phyloP scores from a whole-genome alignment of 2,888 invertebrate species.

The Iphiclides podalirius region DNA sequence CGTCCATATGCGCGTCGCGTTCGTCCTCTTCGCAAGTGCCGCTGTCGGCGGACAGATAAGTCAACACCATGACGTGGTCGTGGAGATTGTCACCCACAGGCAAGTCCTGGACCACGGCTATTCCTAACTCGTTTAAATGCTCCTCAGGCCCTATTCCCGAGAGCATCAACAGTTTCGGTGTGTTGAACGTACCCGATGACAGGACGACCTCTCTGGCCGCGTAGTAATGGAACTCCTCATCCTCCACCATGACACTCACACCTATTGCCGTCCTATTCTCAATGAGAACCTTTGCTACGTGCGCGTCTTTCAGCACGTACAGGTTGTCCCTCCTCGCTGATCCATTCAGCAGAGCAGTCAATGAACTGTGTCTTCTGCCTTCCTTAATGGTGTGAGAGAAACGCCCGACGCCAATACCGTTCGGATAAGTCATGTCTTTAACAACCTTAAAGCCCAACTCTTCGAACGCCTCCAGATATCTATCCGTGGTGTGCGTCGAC shows the following conservation, averaged over 20 bases:
- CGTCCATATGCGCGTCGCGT: constrained; percentile 38
- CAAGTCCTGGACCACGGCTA: constrained; percentile 46
- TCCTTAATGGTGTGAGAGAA: constrained; percentile 59
- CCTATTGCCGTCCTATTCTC: constrained; percentile 47
- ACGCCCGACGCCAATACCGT: constrained; percentile 52
- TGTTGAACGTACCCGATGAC: constrained; percentile 62
- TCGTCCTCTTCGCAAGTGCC: constrained; percentile 47
- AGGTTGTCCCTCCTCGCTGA: constrained; percentile 40
- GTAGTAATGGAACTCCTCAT: constrained; percentile 38
- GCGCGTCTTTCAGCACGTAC: constrained; percentile 46
- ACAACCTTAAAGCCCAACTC: constrained; percentile 54
- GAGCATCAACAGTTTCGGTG: constrained; percentile 55
- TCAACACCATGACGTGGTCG: constrained; percentile 58
- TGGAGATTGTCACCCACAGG: constrained; percentile 63
- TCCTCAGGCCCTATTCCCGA: constrained; percentile 60
- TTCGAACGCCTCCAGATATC: constrained; percentile 49
- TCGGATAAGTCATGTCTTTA: constrained; percentile 60
- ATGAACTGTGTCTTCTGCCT: constrained; percentile 51
- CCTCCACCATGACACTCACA: constrained; percentile 38
- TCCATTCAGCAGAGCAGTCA: constrained; percentile 53
- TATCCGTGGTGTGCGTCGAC: constrained; percentile 37
- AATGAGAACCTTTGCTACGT: constrained; percentile 50
- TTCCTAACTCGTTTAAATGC: constrained; percentile 41
- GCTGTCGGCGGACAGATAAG: constrained; percentile 46
- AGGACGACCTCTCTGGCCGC: constrained; percentile 53